Percentiles rank a stretch among this genome's conserved stretches.
phyloP scores from a whole-genome alignment of 2,888 invertebrate species.

The Capitulum mitella region DNA sequence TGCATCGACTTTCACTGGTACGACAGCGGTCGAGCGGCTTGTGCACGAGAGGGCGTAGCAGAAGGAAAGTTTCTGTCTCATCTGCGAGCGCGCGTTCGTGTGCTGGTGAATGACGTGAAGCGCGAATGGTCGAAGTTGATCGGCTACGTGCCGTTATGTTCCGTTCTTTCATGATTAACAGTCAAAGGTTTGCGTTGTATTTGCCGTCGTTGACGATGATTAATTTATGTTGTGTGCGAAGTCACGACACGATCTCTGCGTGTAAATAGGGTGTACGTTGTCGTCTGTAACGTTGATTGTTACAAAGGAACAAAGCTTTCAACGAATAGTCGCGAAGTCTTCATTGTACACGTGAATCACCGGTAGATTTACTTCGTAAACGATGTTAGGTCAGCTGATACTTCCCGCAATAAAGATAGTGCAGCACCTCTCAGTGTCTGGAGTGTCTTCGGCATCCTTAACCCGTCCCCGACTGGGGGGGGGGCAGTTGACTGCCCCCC shows the following conservation, averaged over 20 bases:
- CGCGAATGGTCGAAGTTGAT: too few species aligned
- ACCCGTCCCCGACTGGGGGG: too few species aligned
- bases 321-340: neutral
- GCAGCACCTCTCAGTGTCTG: neutral
- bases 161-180: constrained; percentile 13
- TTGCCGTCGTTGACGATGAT: neutral
- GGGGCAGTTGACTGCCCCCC: too few species aligned
- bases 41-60: too few species aligned
- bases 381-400: neutral
- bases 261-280: constrained; percentile 9
- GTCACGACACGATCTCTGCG: neutral
- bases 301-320: constrained; percentile 16
- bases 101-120: too few species aligned
- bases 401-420: neutral
- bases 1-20: neutral
- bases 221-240: neutral
- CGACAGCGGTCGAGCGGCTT: too few species aligned
- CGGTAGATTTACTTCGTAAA: neutral
- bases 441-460: too few species aligned
- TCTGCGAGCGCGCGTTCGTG: too few species aligned
- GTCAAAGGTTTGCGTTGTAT: neutral
- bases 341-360: neutral
- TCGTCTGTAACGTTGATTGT: neutral
- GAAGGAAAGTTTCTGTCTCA: too few species aligned
- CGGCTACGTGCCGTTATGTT: neutral